Conservation (phyloP, 2,888 invertebrate species). For the Petrolisthes cinctipes region DNA sequence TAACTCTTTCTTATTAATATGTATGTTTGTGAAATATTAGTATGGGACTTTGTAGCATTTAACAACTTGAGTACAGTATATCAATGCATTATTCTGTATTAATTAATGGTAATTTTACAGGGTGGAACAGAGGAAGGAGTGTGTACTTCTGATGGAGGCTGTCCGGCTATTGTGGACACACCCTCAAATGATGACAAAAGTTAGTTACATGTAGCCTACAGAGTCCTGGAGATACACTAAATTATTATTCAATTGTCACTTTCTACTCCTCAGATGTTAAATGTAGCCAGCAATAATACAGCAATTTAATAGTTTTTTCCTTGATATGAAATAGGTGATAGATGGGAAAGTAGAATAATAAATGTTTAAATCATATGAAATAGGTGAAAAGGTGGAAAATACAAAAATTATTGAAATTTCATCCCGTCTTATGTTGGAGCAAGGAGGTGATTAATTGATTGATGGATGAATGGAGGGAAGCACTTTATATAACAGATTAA, state of each 20-base stretch:
- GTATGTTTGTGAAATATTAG: not conserved
- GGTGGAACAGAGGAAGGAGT: slow-evolving; percentile 55
- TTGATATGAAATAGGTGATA: no score
- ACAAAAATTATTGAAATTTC: no score
- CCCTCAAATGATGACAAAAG: slow-evolving; percentile 47
- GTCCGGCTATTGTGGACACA: slow-evolving; percentile 30
- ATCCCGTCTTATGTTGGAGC: no score
- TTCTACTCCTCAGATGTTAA: not conserved
- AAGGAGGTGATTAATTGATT: no score
- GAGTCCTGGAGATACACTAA: not conserved
- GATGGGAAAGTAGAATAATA: no score
- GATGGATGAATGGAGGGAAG: no score
- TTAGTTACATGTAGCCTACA: slow-evolving; percentile 13
- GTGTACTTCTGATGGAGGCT: slow-evolving; percentile 55
- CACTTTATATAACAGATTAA: not conserved
- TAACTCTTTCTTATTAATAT: not conserved
- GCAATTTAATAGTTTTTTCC: no score
- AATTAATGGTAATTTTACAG: slow-evolving; percentile 11
- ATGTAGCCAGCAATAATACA: no score
- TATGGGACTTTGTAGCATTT: not conserved
- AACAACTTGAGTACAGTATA: not conserved
- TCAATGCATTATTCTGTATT: not conserved
- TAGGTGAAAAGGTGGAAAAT: no score
- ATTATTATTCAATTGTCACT: not conserved
- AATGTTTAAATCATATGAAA: no score